Evolutionary conservation across 2,888 invertebrate species (phyloP).

Genomic region (Thecophora atra): DNA sequence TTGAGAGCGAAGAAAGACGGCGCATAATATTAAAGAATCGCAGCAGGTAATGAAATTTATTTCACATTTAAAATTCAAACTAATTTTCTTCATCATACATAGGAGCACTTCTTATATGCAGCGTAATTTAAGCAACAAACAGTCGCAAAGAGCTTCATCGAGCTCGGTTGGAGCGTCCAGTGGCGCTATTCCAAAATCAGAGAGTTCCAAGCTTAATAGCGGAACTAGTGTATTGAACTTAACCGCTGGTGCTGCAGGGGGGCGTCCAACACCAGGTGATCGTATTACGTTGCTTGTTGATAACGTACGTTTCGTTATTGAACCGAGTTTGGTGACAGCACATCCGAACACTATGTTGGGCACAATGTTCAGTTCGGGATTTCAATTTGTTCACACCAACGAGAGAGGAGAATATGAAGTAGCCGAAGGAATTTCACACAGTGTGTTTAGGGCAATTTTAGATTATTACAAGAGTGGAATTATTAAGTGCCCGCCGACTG

Average conservation of each 20-base stretch:
- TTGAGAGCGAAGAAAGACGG: constrained; percentile 76
- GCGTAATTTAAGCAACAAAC: constrained; percentile 46
- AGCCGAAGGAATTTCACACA: constrained; percentile 95
- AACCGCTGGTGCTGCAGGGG: not conserved
- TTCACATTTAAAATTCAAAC: too few species aligned
- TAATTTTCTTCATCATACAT: constrained; percentile 16
- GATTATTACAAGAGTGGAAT: constrained; percentile 93
- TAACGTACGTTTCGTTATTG: constrained; percentile 92
- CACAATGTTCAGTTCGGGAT: constrained; percentile 95
- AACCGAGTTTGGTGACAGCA: constrained; percentile 90
- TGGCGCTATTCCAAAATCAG: constrained; percentile 57
- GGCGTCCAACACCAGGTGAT: constrained; percentile 66
- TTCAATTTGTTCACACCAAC: constrained; percentile 93
- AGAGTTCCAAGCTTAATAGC: constrained; percentile 35
- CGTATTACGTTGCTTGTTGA: constrained; percentile 95
- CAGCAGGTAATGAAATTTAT: constrained; percentile 68
- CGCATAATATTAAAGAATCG: constrained; percentile 77
- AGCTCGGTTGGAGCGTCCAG: constrained; percentile 45
- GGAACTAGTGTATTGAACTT: constrained; percentile 4
- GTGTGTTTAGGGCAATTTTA: constrained; percentile 92
- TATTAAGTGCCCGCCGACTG: constrained; percentile 94
- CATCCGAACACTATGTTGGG: constrained; percentile 99
- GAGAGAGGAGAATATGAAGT: constrained; percentile 97
- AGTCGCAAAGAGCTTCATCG: constrained; percentile 47
- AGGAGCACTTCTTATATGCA: constrained; percentile 58